phyloP scores from a whole-genome alignment of 2,113 vertebrate species.

The Rhinoderma darwinii region DNA sequence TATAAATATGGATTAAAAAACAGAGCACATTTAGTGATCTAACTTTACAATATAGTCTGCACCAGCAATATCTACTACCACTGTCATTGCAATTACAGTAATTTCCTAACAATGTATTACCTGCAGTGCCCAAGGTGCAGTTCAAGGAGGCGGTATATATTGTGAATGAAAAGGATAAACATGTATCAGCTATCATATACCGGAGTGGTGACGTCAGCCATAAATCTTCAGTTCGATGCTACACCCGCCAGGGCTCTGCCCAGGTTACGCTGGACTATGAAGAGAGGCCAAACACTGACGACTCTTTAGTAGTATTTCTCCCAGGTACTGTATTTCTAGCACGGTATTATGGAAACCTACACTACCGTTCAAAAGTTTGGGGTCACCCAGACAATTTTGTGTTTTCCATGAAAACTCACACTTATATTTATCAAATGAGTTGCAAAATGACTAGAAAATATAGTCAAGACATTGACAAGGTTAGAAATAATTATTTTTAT shows the following conservation, averaged over 20 bases:
- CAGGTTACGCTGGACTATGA: slow-evolving; percentile 82
- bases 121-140: slow-evolving; percentile 78
- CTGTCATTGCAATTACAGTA: not conserved
- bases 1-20: not conserved
- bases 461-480: too few species aligned
- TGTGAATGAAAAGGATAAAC: slow-evolving; percentile 77
- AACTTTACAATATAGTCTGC: not conserved
- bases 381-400: too few species aligned
- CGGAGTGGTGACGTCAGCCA: slow-evolving; percentile 77
- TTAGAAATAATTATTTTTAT: too few species aligned
- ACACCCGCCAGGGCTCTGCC: slow-evolving; percentile 80
- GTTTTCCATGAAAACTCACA: too few species aligned
- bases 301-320: slow-evolving; percentile 75
- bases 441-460: too few species aligned
- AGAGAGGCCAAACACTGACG: slow-evolving; percentile 80
- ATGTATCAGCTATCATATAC: slow-evolving; percentile 72
- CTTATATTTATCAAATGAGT: too few species aligned
- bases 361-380: too few species aligned
- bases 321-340: slow-evolving; percentile 69
- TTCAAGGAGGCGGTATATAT: slow-evolving; percentile 76
- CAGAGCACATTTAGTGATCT: not conserved
- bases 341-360: too few species aligned
- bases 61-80: not conserved
- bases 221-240: slow-evolving; percentile 75
- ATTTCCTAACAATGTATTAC: slow-evolving; percentile 40